phyloP scores from a whole-genome alignment of 2,113 vertebrate species.

The Ceyx margarethae region DNA sequence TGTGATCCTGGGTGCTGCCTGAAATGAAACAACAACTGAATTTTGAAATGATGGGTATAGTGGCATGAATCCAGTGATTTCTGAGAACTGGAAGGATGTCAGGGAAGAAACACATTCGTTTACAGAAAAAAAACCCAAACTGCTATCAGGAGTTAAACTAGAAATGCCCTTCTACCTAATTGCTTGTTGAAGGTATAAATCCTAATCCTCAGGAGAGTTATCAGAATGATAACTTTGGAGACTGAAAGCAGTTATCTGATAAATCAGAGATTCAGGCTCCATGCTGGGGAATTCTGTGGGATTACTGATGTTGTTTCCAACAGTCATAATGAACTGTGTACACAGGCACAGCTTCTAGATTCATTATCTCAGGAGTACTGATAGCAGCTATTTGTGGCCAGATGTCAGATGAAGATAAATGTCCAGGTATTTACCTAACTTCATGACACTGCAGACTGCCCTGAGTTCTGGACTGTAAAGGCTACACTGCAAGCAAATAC shows the following conservation, averaged over 20 bases:
- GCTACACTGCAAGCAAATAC: neutral
- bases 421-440: neutral
- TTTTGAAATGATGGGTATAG: neutral
- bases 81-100: neutral
- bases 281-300: neutral
- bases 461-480: neutral
- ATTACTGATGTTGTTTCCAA: neutral
- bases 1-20: neutral
- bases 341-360: neutral
- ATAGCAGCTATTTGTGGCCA: neutral
- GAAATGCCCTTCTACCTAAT: neutral
- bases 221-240: neutral
- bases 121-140: neutral
- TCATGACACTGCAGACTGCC: neutral
- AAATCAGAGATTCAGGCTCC: neutral
- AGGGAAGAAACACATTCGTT: neutral
- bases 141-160: neutral
- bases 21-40: neutral
- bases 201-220: neutral
- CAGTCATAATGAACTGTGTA: neutral
- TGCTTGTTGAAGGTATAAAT: neutral
- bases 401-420: neutral
- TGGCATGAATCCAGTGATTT: neutral
- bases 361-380: neutral
- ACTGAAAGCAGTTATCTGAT: neutral